These are phyloP conservation scores for Agrotis ipsilon DNA, from an alignment of 2,888 invertebrate species.

Conservation along the genomic window DNA sequence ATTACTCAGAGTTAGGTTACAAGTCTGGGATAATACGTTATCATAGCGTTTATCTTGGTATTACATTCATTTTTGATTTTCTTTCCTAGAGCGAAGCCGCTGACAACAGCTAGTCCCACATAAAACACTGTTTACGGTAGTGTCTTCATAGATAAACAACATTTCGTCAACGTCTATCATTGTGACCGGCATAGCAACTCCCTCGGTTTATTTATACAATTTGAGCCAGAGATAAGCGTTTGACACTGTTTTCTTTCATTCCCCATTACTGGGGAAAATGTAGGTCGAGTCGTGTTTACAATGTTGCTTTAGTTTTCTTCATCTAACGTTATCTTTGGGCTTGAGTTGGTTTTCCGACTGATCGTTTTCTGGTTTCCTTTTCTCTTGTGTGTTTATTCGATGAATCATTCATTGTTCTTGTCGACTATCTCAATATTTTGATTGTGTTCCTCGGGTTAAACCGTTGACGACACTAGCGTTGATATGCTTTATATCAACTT, in stretches of 20 bases:
- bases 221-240: constrained; percentile 53
- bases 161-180: constrained; percentile 31
- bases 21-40: too few species aligned
- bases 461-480: neutral
- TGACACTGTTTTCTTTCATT: constrained; percentile 52
- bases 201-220: constrained; percentile 47
- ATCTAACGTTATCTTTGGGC: constrained; percentile 20
- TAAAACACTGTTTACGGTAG: constrained; percentile 35
- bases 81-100: too few species aligned
- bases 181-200: constrained; percentile 44
- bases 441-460: neutral
- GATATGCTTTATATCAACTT: neutral
- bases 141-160: constrained; percentile 46
- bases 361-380: constrained; percentile 15
- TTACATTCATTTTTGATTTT: too few species aligned
- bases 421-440: neutral
- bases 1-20: too few species aligned
- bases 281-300: constrained; percentile 48
- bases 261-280: constrained; percentile 35
- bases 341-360: constrained; percentile 23
- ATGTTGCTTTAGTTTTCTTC: constrained; percentile 38
- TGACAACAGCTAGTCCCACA: neutral
- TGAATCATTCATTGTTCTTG: constrained; percentile 15
- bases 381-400: constrained; percentile 12
- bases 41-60: too few species aligned